Evolutionary conservation across 1,140 invertebrate species (phyloP), one percentile per base, ranked within the genome.

Genomic region (Ylistrum balloti): DNA sequence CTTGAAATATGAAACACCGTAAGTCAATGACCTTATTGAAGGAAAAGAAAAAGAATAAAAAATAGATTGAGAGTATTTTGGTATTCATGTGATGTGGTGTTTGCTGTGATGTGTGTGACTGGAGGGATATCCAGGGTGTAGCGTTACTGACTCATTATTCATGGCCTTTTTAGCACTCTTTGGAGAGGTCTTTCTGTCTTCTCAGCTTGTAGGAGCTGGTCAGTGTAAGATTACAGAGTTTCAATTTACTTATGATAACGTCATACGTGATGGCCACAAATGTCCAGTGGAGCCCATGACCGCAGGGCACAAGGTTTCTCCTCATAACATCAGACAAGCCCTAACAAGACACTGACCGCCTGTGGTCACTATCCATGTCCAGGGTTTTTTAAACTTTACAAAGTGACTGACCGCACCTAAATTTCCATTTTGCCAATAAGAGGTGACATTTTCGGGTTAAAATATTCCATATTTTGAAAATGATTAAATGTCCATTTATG

Each of bases 261-360:
- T 74, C 56, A 74, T 74, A 28, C n/a, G 56, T 74, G 56, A 74
- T 74, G 56, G 56, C n/a, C 56, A 74, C 56, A 74, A 74, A 28
- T 74, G 56, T 74, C 56, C 56, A 74, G 56, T 74, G 56, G 56
- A 74, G 56, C 22, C 56, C 28, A n/a, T 28, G 56, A 74, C 56
- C 2, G 56, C n/a, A 45, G 56, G 56, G n/a, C 56, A 74, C 56
- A 28, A 74, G 56, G 56, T 74, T n/a, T 5, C 9, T 74, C 56
- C 22, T 74, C 56, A 74, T 17, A 17, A 9, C 41, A 45, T 17
- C 41, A 9, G 22, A 28, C 56, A 74, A n/a, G 56, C 15, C 56
- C 56, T 28, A 74, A 74, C 56, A 74, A 74, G 56, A 74, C 56
- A 74, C 56, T 74, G 56, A 74, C 56, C 56, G 56, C 56, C 56